Base-by-base conservation (phyloP, 2,113 vertebrate genomes). In the Syrrhaptes paradoxus region DNA sequence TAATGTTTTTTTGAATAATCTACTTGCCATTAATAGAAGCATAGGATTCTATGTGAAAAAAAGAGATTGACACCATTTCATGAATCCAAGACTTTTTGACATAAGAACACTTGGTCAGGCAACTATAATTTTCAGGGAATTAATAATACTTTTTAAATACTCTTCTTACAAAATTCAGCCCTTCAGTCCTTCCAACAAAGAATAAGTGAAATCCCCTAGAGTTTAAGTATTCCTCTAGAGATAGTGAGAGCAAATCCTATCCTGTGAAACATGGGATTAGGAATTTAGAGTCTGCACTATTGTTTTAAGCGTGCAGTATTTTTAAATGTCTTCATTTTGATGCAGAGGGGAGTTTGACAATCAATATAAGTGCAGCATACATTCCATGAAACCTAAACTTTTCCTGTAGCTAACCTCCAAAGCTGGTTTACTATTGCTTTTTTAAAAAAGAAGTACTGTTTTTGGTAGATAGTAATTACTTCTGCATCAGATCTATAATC, bases 1-100 rank as follows among this genome's bases (percentile, higher is more conserved):
- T 61, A 92, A 85, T n/a, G 36, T 15, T 6, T 94, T 94, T 94
- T 91, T 96, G 81, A 93, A 87, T 95, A 94, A 87, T 58, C 91
- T 91, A 72, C 68, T 58, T 95, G n/a, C 5, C n/a, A 17, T 87
- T 77, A 75, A 51, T 32, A 75, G 32, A 70, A 84, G 11, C 10
- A 45, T 36, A 75, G 13, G 9, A 10, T 31, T 85, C 28, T 36
- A 14, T 36, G 21, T 61, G 46, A 28, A 89, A 81, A 36, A 26
- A 63, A 9, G 28, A 66, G 34, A 31, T 36, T 70, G 15, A 52
- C 49, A 81, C 13, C 11, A 11, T 91, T 77, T 89, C 58, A 25
- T 34, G 46, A 87, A 16, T 82, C 16, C 36, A 54, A 11, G 11
- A 17, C 16, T 81, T 93, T 77, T 29, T 83, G 45, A 52, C 2